Conservation (phyloP, 2,797 vertebrate species). For the Eulemur coronatus region DNA sequence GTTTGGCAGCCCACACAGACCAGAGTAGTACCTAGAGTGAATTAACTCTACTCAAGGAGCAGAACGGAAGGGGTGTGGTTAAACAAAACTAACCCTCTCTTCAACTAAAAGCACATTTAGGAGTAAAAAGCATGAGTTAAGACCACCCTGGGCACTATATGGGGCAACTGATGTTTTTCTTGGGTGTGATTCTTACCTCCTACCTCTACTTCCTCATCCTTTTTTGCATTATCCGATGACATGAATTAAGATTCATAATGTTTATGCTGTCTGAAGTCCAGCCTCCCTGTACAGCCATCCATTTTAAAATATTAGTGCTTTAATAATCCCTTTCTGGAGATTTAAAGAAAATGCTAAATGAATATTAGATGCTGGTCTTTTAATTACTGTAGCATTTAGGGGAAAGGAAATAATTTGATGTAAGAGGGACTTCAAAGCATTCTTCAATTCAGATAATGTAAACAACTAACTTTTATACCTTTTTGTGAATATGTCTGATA, state of each 20-base stretch:
- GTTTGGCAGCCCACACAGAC: not conserved
- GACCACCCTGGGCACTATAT: not conserved
- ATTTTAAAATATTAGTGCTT: not conserved
- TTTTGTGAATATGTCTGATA: not conserved
- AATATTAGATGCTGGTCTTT: not conserved
- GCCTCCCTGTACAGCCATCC: not conserved
- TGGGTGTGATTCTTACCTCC: not conserved
- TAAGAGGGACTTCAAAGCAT: not conserved
- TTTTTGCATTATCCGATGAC: not conserved
- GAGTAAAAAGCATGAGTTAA: not conserved
- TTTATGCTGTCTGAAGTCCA: not conserved
- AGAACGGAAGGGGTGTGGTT: not conserved
- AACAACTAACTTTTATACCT: not conserved
- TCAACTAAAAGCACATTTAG: not conserved
- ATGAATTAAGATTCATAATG: not conserved
- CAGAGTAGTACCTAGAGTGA: not conserved
- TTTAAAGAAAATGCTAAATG: not conserved
- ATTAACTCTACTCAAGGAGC: not conserved
- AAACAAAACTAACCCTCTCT: not conserved
- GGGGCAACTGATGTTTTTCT: not conserved
- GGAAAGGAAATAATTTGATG: constrained; percentile 30
- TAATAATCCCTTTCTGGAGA: not conserved
- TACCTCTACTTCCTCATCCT: not conserved
- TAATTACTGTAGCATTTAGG: constrained; percentile 3
- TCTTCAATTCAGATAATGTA: constrained; percentile 18